Conservation (phyloP, 2,888 invertebrate genomes). For the Coleophora flavipennella region DNA sequence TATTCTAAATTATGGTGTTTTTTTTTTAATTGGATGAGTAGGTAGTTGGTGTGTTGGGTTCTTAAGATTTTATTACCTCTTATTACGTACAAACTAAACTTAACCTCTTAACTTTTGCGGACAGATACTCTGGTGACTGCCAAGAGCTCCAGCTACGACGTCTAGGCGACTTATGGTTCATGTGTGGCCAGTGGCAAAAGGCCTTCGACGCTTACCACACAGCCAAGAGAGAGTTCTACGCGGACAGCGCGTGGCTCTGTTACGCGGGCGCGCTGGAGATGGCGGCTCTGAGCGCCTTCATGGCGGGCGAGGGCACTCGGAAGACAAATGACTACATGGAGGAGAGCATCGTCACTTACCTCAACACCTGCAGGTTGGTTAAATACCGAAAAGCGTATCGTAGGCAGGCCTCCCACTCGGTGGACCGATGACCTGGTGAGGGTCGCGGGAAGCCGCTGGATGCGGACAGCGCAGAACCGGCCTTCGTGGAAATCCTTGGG, state of each 20-base stretch:
- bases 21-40: too few species aligned
- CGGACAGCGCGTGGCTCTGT: constrained; percentile 97
- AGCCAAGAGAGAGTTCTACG: constrained; percentile 97
- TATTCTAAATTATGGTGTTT: too few species aligned
- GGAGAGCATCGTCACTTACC: constrained; percentile 92
- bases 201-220: constrained; percentile 96
- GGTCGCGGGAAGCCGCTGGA: too few species aligned
- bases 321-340: constrained; percentile 94
- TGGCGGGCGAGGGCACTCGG: constrained; percentile 84
- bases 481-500: too few species aligned
- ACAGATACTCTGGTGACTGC: constrained; percentile 84
- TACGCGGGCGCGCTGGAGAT: constrained; percentile 97
- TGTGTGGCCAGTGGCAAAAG: constrained; percentile 93
- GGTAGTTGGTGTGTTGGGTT: too few species aligned
- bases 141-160: constrained; percentile 94
- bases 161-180: constrained; percentile 95
- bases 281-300: constrained; percentile 93
- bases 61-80: too few species aligned
- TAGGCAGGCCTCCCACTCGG: too few species aligned
- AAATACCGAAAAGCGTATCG: too few species aligned
- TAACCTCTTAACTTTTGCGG: too few species aligned
- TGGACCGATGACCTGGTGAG: too few species aligned
- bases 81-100: too few species aligned
- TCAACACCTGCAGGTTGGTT: constrained; percentile 94
- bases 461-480: too few species aligned